Evolutionary conservation across 2,888 invertebrate species (phyloP).

Genomic region (Athalia circularis): DNA sequence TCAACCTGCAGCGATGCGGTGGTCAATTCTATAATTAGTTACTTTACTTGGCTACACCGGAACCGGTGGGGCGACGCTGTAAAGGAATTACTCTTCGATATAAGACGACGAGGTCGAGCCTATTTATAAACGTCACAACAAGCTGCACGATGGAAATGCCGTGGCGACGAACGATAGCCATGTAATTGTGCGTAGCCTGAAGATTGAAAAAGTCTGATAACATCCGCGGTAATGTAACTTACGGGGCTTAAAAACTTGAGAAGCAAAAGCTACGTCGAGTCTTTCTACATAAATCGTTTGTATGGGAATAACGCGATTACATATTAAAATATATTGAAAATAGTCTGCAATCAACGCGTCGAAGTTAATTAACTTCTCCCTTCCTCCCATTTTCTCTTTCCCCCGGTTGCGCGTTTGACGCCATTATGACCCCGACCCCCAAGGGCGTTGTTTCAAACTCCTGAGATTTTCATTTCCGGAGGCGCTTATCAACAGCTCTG

Average conservation of each 20-base stretch:
- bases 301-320: no score
- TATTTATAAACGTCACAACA: conserved; percentile 17
- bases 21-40: conserved; percentile 27
- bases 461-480: conserved; percentile 28
- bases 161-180: conserved; percentile 2
- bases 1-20: neutral
- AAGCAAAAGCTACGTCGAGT: no score
- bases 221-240: no score
- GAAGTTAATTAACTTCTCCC: conserved; percentile 24
- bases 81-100: no score
- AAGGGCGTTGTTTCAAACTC: conserved; percentile 17
- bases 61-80: neutral
- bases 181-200: no score
- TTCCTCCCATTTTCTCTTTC: neutral
- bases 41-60: conserved; percentile 15
- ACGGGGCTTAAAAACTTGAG: no score
- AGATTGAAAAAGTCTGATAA: no score
- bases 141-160: conserved; percentile 7
- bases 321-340: no score
- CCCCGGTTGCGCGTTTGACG: neutral
- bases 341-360: conserved; percentile 1
- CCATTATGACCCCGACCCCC: conserved; percentile 18
- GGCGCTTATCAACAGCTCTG: neutral
- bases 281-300: no score
- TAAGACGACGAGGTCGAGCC: conserved; percentile 9